Base-by-base conservation (phyloP, 2,113 vertebrate genomes). In the Peromyscus polionotus region DNA sequence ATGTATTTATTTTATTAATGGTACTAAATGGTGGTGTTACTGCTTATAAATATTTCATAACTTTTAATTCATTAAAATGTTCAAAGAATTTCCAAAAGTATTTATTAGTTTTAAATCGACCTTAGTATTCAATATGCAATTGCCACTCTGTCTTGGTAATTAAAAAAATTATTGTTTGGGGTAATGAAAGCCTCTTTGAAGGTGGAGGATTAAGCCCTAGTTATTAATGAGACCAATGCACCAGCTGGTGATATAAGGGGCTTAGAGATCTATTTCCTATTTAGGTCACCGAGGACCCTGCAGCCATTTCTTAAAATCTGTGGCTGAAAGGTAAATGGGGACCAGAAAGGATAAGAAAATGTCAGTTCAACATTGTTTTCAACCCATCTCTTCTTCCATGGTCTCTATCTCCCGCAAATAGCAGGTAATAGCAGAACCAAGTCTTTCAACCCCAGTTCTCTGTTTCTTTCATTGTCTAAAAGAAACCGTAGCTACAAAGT, bases 1-100 rank as follows among this genome's bases (percentile, higher is more conserved):
- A 98, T 98, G 96, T 98, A 98, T 99, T 98, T 98, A 98, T 97
- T 98, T 97, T 99, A 98, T 98, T 99, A 98, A 99, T 98, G 96
- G 98, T 96, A 97, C 97, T 98, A 98, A 98, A 98, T 98, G 98
- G 91, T 81, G 95, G 96, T 98, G 98, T 97, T 98, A 98, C 97
- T 93, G 90, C 96, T 97, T 97, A 98, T 98, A 98, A 98, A 98
- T 98, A 98, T 98, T 98, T 98, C 98, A 98, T 98, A 98, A 96
- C 91, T 97, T 97, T 97, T 98, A 98, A 98, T 98, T 98, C 98
- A 99, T 98, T 98, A 98, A 97, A 97, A 97, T 98, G 98, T 97
- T 97, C 80, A 96, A 98, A 80, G 97, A 98, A 98, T 98, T 98
- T 98, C 97, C 92, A 97, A 90, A 98, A 97, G 88, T 98, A 97